A percentile compares a stretch with the other conserved stretches of the same genome.
Conservation (phyloP, 2,888 invertebrate species). For the Nomada lathburiana region DNA sequence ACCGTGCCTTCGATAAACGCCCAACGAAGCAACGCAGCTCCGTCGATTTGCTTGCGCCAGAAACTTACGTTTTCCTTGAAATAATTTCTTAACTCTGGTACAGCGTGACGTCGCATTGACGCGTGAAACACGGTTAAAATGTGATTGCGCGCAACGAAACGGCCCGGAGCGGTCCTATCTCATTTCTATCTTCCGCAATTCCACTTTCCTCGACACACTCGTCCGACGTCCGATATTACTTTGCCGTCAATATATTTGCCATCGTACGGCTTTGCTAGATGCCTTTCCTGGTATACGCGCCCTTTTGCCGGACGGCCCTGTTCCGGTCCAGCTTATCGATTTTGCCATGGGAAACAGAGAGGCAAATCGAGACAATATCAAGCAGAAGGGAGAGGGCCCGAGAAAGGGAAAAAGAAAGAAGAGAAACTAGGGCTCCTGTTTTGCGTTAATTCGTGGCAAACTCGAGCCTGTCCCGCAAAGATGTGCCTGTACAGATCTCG, state of each 20-base stretch:
- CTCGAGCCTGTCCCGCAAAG: slow-evolving; percentile 31
- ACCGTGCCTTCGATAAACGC: slow-evolving; percentile 40
- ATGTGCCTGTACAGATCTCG: background rate
- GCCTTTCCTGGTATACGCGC: slow-evolving; percentile 42
- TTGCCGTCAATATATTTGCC: background rate
- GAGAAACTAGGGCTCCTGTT: slow-evolving; percentile 65
- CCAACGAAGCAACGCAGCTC: slow-evolving; percentile 1
- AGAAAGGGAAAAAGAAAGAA: slow-evolving; percentile 30
- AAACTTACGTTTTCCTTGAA: slow-evolving; percentile 7
- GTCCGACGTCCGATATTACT: background rate
- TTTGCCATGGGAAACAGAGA: slow-evolving; percentile 66
- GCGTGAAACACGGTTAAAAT: slow-evolving; percentile 53
- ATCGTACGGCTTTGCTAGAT: slow-evolving; percentile 14
- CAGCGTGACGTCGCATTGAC: slow-evolving; percentile 47
- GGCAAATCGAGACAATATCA: slow-evolving; percentile 34
- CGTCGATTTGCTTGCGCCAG: too few relatives aligned
- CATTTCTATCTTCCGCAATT: too few relatives aligned
- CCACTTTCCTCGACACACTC: too few relatives aligned
- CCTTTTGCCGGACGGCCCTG: slow-evolving; percentile 74
- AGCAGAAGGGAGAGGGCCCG: slow-evolving; percentile 6
- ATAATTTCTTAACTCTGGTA: background rate
- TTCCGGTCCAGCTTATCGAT: slow-evolving; percentile 82
- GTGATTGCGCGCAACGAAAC: slow-evolving; percentile 76
- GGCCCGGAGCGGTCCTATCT: slow-evolving; percentile 52
- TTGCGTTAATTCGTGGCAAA: slow-evolving; percentile 75